Evolutionary conservation across 2,888 invertebrate species (phyloP).

Genomic region (Sturmia bella): DNA sequence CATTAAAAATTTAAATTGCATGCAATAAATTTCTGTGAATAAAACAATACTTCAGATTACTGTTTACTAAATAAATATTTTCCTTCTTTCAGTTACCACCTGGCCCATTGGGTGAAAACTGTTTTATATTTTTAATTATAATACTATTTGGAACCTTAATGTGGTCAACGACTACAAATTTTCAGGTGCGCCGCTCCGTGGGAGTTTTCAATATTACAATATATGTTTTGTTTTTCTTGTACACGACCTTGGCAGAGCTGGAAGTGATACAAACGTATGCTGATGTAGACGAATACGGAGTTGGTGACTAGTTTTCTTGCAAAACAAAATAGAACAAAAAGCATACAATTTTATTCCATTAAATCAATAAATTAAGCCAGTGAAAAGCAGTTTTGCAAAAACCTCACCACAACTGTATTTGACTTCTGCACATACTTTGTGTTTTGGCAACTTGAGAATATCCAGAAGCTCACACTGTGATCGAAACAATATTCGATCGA

Average conservation of each 20-base stretch:
- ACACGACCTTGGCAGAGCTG: constrained; percentile 66
- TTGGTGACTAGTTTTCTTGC: not conserved
- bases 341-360: too few relatives aligned
- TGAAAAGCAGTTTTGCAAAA: too few relatives aligned
- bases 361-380: too few relatives aligned
- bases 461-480: too few relatives aligned
- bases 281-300: constrained; percentile 44
- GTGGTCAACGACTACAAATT: constrained; percentile 73
- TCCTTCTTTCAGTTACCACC: constrained; percentile 58
- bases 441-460: too few relatives aligned
- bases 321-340: too few relatives aligned
- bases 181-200: constrained; percentile 68
- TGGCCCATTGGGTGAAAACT: constrained; percentile 74
- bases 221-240: constrained; percentile 67
- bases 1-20: too few relatives aligned
- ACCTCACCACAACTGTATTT: not conserved
- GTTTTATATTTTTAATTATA: constrained; percentile 72
- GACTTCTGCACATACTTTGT: too few relatives aligned
- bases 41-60: too few relatives aligned
- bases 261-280: constrained; percentile 71
- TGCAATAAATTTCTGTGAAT: too few relatives aligned
- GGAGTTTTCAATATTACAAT: constrained; percentile 67
- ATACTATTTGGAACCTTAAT: constrained; percentile 68
- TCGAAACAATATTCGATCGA: too few relatives aligned
- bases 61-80: not conserved